Evolutionary conservation across 2,888 invertebrate genomes (phyloP).

Genomic region (Cephus spinipes): DNA sequence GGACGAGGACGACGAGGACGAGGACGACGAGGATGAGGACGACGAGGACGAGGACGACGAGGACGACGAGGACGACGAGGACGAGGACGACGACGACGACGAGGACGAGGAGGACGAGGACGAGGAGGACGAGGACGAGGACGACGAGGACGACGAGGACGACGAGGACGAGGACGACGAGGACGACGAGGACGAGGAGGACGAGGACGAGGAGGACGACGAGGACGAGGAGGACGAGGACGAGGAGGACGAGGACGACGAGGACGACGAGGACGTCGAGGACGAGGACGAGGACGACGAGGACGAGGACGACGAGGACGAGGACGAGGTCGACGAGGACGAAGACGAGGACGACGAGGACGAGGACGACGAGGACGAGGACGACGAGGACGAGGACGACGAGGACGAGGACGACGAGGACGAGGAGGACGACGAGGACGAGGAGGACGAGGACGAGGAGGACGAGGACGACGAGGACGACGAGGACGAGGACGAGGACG

Average conservation of each 20-base stretch:
- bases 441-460: slow-evolving; percentile 5
- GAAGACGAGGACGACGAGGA: no score
- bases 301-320: slow-evolving; percentile 8
- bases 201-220: neutral
- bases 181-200: neutral
- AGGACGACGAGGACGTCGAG: slow-evolving; percentile 1
- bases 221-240: slow-evolving; percentile 3
- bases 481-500: slow-evolving; percentile 5
- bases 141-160: neutral
- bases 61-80: neutral
- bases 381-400: slow-evolving; percentile 9
- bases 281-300: slow-evolving; percentile 8
- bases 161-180: neutral
- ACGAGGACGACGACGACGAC: neutral
- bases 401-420: slow-evolving; percentile 8
- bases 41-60: no score
- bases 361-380: slow-evolving; percentile 3
- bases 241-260: slow-evolving; percentile 1
- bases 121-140: neutral
- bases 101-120: neutral
- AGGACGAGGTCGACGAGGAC: no score
- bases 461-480: slow-evolving; percentile 5
- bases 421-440: neutral
- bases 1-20: slow-evolving; percentile 12
- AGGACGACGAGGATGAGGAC: no score